Percentiles rank a stretch among this genome's conserved stretches.
These are phyloP conservation scores for Archocentrus centrarchus DNA, from an alignment of 2,113 vertebrate species.

Conservation along the genomic window DNA sequence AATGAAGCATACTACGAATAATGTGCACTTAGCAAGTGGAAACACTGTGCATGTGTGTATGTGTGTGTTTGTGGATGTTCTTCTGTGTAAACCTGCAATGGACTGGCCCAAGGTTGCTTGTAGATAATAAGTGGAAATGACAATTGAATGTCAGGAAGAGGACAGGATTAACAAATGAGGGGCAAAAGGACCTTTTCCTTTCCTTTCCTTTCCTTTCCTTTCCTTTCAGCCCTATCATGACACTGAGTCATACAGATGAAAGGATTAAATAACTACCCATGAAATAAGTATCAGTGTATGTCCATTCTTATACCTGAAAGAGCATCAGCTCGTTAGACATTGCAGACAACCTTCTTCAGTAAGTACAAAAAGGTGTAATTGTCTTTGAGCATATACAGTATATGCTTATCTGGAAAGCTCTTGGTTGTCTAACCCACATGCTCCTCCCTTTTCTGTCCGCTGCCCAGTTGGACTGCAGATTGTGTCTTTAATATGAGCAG, in stretches of 20 bases:
- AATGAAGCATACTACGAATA: slow-evolving; percentile 64
- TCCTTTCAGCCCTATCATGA: background rate
- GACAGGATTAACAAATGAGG: background rate
- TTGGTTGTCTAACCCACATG: background rate
- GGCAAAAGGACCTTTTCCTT: background rate
- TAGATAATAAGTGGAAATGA: slow-evolving; percentile 35
- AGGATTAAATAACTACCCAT: slow-evolving; percentile 46
- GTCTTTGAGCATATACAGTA: background rate
- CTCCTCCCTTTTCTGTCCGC: slow-evolving; percentile 19
- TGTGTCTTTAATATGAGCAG: slow-evolving; percentile 11
- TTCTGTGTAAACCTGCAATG: background rate
- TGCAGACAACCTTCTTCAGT: background rate
- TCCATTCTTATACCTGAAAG: slow-evolving; percentile 16
- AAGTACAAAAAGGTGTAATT: background rate
- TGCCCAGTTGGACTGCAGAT: background rate
- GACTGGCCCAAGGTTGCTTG: slow-evolving; percentile 36
- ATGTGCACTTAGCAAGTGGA: slow-evolving; percentile 47
- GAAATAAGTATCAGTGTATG: slow-evolving; percentile 43
- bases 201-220: background rate
- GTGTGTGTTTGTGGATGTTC: background rate
- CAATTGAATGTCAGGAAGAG: slow-evolving; percentile 21
- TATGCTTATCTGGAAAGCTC: background rate
- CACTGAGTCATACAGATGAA: slow-evolving; percentile 27
- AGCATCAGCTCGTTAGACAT: slow-evolving; percentile 7
- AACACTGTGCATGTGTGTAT: slow-evolving; percentile 20